Conservation (phyloP, 1,140 invertebrate genomes). For the Brachystomella parvula region DNA sequence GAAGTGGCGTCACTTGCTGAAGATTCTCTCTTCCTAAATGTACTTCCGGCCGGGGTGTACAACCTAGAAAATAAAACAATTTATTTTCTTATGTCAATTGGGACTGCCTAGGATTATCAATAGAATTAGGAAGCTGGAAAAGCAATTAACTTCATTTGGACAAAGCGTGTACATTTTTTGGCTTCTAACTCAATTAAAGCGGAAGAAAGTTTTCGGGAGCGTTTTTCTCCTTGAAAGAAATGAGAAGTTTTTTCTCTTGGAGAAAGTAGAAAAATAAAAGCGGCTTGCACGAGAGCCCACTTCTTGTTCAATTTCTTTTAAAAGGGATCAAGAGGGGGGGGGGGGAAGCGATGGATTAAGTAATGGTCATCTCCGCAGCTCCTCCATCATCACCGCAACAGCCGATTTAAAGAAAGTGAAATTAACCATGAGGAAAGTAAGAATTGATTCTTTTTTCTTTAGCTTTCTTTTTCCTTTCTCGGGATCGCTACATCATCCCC, state of each 20-base stretch:
- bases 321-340: no score
- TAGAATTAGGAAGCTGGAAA: not conserved
- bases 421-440: not conserved
- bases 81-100: conserved; percentile 5
- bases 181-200: not conserved
- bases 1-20: conserved; percentile 23
- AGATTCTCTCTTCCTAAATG: conserved; percentile 28
- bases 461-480: not conserved
- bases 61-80: conserved; percentile 18
- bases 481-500: not conserved
- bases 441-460: not conserved
- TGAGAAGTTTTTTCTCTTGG: no score
- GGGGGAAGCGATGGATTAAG: not conserved
- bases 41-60: conserved; percentile 9
- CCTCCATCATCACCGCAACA: not conserved
- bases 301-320: no score
- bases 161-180: not conserved
- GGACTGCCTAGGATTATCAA: not conserved
- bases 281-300: no score
- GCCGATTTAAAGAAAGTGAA: not conserved
- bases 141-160: not conserved
- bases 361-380: not conserved
- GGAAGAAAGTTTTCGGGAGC: not conserved
- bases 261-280: no score
- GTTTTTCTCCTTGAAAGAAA: not conserved